A percentile compares a stretch with the other conserved stretches of the same genome.
Conservation (phyloP, 1,140 invertebrate species). For the Drosophila lacertosa region DNA sequence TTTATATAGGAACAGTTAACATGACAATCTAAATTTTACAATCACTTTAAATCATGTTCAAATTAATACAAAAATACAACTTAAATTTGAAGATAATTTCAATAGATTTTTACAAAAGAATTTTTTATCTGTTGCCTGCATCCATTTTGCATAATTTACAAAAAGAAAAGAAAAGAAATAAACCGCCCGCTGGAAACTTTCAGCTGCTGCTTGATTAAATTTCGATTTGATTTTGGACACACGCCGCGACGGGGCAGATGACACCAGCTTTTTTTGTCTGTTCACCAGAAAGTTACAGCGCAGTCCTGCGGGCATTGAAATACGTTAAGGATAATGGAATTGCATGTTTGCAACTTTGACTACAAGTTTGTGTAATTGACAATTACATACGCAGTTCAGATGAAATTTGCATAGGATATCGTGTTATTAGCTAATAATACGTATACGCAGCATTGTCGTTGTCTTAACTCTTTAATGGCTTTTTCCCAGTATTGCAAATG, state of each 20-base stretch:
- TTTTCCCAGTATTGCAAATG: slow-evolving; percentile 14
- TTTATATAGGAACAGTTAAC: no score
- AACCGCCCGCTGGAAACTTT: slow-evolving; percentile 51
- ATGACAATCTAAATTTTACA: no score
- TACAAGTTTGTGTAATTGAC: slow-evolving; percentile 35
- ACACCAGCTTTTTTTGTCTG: slow-evolving; percentile 8
- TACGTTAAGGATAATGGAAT: slow-evolving; percentile 13
- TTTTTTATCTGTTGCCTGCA: neutral
- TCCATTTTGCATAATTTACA: slow-evolving; percentile 47
- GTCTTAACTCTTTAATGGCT: slow-evolving; percentile 1
- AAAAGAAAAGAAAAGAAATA: no score
- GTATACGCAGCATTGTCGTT: slow-evolving; percentile 40
- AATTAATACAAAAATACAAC: neutral
- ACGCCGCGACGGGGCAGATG: slow-evolving; percentile 20
- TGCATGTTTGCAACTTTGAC: slow-evolving; percentile 49
- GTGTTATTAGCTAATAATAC: slow-evolving; percentile 54
- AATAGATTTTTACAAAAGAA: neutral
- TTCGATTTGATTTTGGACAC: slow-evolving; percentile 64
- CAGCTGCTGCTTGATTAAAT: slow-evolving; percentile 58
- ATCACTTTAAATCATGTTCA: neutral
- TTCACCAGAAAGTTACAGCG: neutral
- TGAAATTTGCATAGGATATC: neutral
- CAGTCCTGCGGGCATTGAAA: slow-evolving; percentile 1
- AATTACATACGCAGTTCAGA: slow-evolving; percentile 39
- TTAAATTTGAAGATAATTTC: neutral